Evolutionary conservation across 2,797 vertebrate species (phyloP).

Genomic region (Enteromius viviparus): DNA sequence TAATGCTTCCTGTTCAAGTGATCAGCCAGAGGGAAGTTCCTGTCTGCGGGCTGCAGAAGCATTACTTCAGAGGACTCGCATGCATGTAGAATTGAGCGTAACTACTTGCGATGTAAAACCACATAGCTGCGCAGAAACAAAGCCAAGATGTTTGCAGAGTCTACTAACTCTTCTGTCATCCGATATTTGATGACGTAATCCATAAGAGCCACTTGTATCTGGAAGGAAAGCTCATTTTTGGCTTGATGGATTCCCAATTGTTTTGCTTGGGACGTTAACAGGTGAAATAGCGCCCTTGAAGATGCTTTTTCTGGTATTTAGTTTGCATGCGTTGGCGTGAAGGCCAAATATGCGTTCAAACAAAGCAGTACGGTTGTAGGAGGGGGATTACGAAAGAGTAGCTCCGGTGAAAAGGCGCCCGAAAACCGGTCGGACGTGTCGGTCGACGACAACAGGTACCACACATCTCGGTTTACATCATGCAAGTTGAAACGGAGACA

Average conservation of each 20-base stretch:
- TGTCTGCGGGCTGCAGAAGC: constrained; percentile 61
- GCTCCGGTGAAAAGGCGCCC: not conserved
- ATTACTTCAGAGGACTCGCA: constrained; percentile 20
- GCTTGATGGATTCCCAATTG: constrained; percentile 6
- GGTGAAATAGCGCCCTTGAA: not conserved
- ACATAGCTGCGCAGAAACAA: not conserved
- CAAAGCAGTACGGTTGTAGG: not conserved
- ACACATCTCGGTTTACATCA: constrained; percentile 22
- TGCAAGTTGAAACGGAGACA: constrained; percentile 8
- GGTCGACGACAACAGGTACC: not conserved
- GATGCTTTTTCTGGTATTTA: not conserved
- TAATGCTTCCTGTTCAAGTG: constrained; percentile 71
- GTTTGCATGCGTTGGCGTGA: not conserved
- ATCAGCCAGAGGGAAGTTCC: constrained; percentile 73
- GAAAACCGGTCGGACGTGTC: constrained; percentile 52
- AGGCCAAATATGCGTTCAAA: constrained; percentile 27
- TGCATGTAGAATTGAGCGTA: not conserved
- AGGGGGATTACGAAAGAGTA: constrained; percentile 4
- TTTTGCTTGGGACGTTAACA: not conserved
- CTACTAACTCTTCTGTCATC: not conserved
- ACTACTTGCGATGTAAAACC: not conserved
- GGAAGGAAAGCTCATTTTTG: not conserved
- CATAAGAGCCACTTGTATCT: not conserved
- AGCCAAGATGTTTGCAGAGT: not conserved
- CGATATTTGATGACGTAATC: constrained; percentile 26